A percentile compares a stretch with the other conserved stretches of the same genome.
Conservation (phyloP, 1,140 invertebrate genomes). For the Ceratosolen fusciceps region DNA sequence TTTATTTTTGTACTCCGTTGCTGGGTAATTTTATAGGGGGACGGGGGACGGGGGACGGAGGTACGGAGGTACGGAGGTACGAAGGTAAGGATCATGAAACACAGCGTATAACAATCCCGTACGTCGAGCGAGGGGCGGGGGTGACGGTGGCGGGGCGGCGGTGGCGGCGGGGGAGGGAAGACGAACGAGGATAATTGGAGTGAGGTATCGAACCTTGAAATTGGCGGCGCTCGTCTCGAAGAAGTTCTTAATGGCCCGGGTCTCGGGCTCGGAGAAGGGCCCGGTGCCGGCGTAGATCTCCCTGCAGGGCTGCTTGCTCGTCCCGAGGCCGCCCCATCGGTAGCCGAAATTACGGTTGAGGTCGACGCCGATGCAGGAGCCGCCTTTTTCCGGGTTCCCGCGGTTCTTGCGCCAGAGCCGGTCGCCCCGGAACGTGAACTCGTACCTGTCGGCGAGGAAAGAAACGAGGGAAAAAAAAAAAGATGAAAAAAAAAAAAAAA, state of each 20-base stretch:
- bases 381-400: slow-evolving; percentile 70
- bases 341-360: slow-evolving; percentile 81
- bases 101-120: too few species aligned
- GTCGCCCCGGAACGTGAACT: slow-evolving; percentile 80
- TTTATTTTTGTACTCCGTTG: too few species aligned
- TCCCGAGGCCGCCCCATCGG: slow-evolving; percentile 80
- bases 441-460: slow-evolving; percentile 76
- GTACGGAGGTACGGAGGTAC: too few species aligned
- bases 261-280: slow-evolving; percentile 90
- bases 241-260: slow-evolving; percentile 75
- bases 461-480: too few species aligned
- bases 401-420: slow-evolving; percentile 81
- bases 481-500: too few species aligned
- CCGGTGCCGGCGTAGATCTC: slow-evolving; percentile 84
- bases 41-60: too few species aligned
- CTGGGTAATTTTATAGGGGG: too few species aligned
- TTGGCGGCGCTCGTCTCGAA: slow-evolving; percentile 69
- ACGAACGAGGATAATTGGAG: too few species aligned
- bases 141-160: too few species aligned
- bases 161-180: too few species aligned
- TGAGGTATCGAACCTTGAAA: slow-evolving; percentile 61
- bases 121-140: too few species aligned
- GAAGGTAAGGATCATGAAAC: too few species aligned
- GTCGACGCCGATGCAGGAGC: slow-evolving; percentile 79
- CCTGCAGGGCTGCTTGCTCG: slow-evolving; percentile 82